Evolutionary conservation across 2,888 invertebrate genomes (phyloP).

Genomic region (Acronicta leporina): DNA sequence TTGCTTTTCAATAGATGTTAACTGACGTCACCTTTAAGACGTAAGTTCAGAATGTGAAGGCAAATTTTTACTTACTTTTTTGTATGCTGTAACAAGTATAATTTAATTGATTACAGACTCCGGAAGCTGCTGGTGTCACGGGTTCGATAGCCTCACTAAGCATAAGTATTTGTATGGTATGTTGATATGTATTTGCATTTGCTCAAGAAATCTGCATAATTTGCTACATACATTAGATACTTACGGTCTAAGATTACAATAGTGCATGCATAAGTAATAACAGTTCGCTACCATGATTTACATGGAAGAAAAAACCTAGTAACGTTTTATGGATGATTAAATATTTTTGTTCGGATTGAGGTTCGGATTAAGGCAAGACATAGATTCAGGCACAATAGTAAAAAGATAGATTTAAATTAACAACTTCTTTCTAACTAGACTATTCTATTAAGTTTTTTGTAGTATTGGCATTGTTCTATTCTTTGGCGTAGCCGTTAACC

Average conservation of each 20-base stretch:
- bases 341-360: slow-evolving; percentile 2
- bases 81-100: too few relatives aligned
- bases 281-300: slow-evolving; percentile 16
- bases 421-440: background rate
- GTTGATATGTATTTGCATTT: background rate
- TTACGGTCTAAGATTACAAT: slow-evolving; percentile 36
- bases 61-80: too few relatives aligned
- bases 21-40: too few relatives aligned
- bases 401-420: background rate
- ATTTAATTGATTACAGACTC: background rate
- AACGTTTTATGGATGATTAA: slow-evolving; percentile 7
- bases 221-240: slow-evolving; percentile 23
- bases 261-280: slow-evolving; percentile 48
- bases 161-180: background rate
- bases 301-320: slow-evolving; percentile 11
- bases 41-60: too few relatives aligned
- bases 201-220: slow-evolving; percentile 2
- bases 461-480: background rate
- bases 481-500: too few relatives aligned
- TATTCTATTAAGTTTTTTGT: background rate
- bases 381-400: background rate
- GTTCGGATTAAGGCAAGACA: background rate
- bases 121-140: background rate
- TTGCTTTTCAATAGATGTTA: too few relatives aligned
- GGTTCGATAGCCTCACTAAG: background rate